phyloP scores from a whole-genome alignment of 2,888 invertebrate species.

The Tolmerus cingulatus region DNA sequence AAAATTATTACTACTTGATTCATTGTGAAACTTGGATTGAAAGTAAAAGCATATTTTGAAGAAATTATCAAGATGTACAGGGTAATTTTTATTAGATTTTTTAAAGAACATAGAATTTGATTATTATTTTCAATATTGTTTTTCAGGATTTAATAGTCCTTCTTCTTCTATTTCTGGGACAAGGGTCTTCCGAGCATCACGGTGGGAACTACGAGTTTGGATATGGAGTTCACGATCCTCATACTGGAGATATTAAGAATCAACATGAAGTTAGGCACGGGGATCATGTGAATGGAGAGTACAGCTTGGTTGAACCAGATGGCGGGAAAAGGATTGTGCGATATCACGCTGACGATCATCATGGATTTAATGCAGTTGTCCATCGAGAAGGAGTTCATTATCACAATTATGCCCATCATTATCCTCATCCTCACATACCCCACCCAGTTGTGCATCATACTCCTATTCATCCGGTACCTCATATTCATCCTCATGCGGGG shows the following conservation, averaged over 20 bases:
- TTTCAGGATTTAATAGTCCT: neutral
- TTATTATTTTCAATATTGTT: neutral
- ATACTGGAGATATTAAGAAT: constrained; percentile 66
- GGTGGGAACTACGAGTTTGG: constrained; percentile 64
- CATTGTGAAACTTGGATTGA: neutral
- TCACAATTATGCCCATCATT: neutral
- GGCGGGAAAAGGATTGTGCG: constrained; percentile 66
- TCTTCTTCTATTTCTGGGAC: neutral
- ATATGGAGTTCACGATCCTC: constrained; percentile 64
- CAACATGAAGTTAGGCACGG: constrained; percentile 66
- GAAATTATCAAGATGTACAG: neutral
- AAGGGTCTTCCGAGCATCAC: neutral
- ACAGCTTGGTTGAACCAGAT: constrained; percentile 66
- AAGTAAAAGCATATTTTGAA: neutral
- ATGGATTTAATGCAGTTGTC: constrained; percentile 67
- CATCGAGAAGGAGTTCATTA: constrained; percentile 58
- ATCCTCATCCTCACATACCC: neutral
- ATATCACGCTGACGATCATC: constrained; percentile 66
- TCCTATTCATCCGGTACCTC: neutral
- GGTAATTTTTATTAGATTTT: neutral
- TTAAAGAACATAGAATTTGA: neutral
- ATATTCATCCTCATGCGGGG: neutral
- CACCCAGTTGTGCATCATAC: neutral
- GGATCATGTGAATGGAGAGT: constrained; percentile 66
- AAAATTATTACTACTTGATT: neutral